These are phyloP conservation scores for Triops cancriformis DNA, from an alignment of 1,140 invertebrate species.

Conservation along the genomic window DNA sequence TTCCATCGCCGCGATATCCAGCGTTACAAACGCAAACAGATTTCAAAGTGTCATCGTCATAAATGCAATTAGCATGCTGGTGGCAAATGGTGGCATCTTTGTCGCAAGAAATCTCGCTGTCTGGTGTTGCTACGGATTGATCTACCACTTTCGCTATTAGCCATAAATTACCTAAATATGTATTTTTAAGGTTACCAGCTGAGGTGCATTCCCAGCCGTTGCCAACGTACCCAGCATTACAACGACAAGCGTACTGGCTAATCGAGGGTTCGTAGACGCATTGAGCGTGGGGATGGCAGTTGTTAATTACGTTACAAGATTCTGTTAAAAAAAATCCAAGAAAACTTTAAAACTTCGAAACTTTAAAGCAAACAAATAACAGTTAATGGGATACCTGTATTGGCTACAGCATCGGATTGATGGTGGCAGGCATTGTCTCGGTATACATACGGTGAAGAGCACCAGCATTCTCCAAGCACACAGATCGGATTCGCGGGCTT, in stretches of 20 bases:
- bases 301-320: conserved; percentile 61
- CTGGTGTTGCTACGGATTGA: not conserved
- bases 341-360: conserved; percentile 29
- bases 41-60: conserved; percentile 51
- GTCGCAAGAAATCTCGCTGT: conserved; percentile 17
- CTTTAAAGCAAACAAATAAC: not conserved
- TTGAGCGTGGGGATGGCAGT: conserved; percentile 65
- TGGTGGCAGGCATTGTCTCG: conserved; percentile 28
- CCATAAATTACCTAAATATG: not conserved
- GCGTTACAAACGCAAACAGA: conserved; percentile 66
- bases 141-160: not conserved
- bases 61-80: conserved; percentile 60
- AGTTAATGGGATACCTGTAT: conserved; percentile 27
- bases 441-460: conserved; percentile 41
- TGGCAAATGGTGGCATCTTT: conserved; percentile 50
- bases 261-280: conserved; percentile 54
- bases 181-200: not conserved
- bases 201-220: conserved; percentile 62
- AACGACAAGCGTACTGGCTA: conserved; percentile 61
- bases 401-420: conserved; percentile 33
- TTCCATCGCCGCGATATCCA: conserved; percentile 72
- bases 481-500: conserved; percentile 40
- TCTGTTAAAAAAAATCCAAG: conserved; percentile 45
- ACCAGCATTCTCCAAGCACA: conserved; percentile 46
- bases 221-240: conserved; percentile 66